Percentiles rank a stretch among this genome's conserved stretches.
Conservation (phyloP, 1,140 invertebrate species). For the Eumaeus atala region DNA sequence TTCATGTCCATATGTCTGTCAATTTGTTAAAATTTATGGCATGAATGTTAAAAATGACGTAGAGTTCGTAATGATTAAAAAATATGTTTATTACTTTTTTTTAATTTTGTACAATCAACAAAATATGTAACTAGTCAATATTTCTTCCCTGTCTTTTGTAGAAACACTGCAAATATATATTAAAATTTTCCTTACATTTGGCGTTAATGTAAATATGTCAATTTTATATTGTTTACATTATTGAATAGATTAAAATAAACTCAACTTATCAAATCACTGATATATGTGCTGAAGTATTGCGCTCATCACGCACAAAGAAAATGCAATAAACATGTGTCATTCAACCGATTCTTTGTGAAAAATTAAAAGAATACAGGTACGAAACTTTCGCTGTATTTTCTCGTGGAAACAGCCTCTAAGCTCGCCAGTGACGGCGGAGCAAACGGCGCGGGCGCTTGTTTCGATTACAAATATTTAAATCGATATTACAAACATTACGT, state of each 20-base stretch:
- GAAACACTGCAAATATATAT: too few relatives aligned
- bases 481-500: conserved; percentile 19
- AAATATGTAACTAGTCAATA: too few relatives aligned
- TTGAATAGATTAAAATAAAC: too few relatives aligned
- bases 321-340: conserved; percentile 23
- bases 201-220: background rate
- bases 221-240: background rate
- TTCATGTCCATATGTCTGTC: too few relatives aligned
- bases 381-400: conserved; percentile 51
- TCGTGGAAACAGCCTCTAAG: conserved; percentile 46
- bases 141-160: too few relatives aligned
- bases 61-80: too few relatives aligned
- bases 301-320: conserved; percentile 20
- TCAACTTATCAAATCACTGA: background rate
- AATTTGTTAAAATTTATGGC: too few relatives aligned
- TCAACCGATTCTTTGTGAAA: conserved; percentile 32
- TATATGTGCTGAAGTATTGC: conserved; percentile 15
- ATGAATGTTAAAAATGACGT: too few relatives aligned
- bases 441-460: conserved; percentile 32
- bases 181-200: too few relatives aligned
- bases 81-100: too few relatives aligned
- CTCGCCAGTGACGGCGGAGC: conserved; percentile 35
- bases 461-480: conserved; percentile 16
- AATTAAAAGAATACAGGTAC: conserved; percentile 25
- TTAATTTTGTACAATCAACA: too few relatives aligned